Conservation (phyloP, 2,888 invertebrate species). For the Saturnia pavonia region DNA sequence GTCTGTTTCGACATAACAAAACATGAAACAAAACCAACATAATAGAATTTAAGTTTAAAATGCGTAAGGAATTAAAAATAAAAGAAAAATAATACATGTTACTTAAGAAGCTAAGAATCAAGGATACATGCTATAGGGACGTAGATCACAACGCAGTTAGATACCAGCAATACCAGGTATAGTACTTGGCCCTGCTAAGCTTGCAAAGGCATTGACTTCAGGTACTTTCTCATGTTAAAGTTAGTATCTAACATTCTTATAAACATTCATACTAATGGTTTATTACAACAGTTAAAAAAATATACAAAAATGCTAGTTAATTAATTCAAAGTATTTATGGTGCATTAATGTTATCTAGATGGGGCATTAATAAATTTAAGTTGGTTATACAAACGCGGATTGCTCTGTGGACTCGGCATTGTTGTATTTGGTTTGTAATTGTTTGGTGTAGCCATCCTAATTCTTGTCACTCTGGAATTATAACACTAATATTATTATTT, state of each 20-base stretch:
- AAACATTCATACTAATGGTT: constrained; percentile 38
- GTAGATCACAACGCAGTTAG: constrained; percentile 45
- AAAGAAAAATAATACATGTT: constrained; percentile 48
- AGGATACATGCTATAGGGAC: constrained; percentile 23
- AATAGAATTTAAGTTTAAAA: constrained; percentile 84
- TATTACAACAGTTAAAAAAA: constrained; percentile 22
- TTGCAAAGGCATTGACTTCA: constrained; percentile 59
- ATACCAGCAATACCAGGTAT: constrained; percentile 67
- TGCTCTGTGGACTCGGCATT: constrained; percentile 85
- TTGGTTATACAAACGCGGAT: constrained; percentile 85
- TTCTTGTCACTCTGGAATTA: constrained; percentile 39
- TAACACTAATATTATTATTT: no score
- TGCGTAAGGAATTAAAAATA: constrained; percentile 48
- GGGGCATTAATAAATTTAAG: constrained; percentile 10
- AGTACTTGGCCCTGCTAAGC: constrained; percentile 65
- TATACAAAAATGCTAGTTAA: constrained; percentile 41
- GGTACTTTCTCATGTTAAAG: constrained; percentile 57
- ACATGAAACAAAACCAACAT: constrained; percentile 87
- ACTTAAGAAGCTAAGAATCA: constrained; percentile 44
- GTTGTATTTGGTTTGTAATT: constrained; percentile 92
- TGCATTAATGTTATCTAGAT: constrained; percentile 24
- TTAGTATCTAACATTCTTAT: constrained; percentile 72
- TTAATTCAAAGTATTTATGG: constrained; percentile 38
- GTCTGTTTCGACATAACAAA: constrained; percentile 85
- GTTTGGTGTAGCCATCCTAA: constrained; percentile 88